A percentile compares a stretch with the other conserved stretches of the same genome.
Conservation (phyloP, 1,140 invertebrate genomes). For the Conopomorpha cramerella region DNA sequence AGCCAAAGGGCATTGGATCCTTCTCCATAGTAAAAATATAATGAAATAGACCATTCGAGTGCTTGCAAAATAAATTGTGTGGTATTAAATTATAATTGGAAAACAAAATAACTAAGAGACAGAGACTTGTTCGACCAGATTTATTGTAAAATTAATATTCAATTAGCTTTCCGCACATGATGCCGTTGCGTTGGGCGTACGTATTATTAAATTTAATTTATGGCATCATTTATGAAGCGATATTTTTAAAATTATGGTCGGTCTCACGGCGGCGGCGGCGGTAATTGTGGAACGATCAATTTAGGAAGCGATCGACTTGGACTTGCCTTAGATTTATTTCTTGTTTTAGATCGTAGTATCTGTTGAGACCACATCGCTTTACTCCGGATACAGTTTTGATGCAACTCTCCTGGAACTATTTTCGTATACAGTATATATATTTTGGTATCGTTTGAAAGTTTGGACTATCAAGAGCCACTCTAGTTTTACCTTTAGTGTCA, state of each 20-base stretch:
- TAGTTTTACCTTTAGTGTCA: too few species aligned
- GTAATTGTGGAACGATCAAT: slow-evolving; percentile 27
- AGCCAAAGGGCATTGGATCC: too few species aligned
- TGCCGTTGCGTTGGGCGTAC: slow-evolving; percentile 36
- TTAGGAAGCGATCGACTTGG: not conserved
- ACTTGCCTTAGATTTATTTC: not conserved
- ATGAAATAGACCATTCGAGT: too few species aligned
- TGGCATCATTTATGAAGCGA: slow-evolving; percentile 50
- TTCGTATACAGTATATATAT: too few species aligned
- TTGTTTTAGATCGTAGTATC: not conserved
- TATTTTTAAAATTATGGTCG: slow-evolving; percentile 52
- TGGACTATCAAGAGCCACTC: too few species aligned
- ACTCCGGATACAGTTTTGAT: too few species aligned
- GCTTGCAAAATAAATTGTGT: slow-evolving; percentile 11
- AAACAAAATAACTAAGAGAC: too few species aligned
- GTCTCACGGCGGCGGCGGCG: slow-evolving; percentile 23
- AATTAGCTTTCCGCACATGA: slow-evolving; percentile 59
- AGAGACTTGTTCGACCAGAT: slow-evolving; percentile 41
- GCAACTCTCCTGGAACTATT: too few species aligned
- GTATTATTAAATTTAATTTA: slow-evolving; percentile 58
- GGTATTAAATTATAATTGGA: slow-evolving; percentile 6
- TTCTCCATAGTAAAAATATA: too few species aligned
- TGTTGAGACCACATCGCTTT: too few species aligned
- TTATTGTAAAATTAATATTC: slow-evolving; percentile 59
- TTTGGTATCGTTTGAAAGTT: too few species aligned